phyloP scores from a whole-genome alignment of 2,797 vertebrate genomes.

The Girardinus metallicus region DNA sequence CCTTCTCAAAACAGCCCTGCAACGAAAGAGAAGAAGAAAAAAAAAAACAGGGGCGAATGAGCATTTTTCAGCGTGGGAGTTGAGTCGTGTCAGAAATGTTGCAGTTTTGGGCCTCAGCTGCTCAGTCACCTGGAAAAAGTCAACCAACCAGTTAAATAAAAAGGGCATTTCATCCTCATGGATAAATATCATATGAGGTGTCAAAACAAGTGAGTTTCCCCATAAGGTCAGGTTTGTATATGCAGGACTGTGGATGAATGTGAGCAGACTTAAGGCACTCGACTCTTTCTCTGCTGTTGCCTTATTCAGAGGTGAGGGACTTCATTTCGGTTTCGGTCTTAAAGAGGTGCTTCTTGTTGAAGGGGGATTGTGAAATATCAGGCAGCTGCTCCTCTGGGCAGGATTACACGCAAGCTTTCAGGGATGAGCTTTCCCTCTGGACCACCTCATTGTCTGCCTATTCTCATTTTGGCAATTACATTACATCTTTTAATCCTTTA shows the following conservation, averaged over 20 bases:
- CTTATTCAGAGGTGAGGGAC: conserved; percentile 40
- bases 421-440: conserved; percentile 41
- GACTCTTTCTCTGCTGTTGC: conserved; percentile 16
- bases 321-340: conserved; percentile 30
- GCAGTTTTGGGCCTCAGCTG: conserved; percentile 1
- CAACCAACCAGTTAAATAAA: not conserved
- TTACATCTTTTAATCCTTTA: conserved; percentile 69
- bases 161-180: conserved; percentile 1
- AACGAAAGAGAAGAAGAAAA: conserved; percentile 17
- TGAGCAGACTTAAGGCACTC: conserved; percentile 6
- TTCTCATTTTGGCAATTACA: conserved; percentile 68
- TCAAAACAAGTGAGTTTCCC: conserved; percentile 40
- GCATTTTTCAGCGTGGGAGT: not conserved
- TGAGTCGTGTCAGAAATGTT: conserved; percentile 3
- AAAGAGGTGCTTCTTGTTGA: conserved; percentile 21
- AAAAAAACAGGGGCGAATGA: conserved; percentile 11
- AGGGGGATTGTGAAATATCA: conserved; percentile 33
- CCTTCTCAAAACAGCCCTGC: conserved; percentile 95
- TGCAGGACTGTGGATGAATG: conserved; percentile 25
- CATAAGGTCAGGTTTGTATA: conserved; percentile 32
- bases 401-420: conserved; percentile 62
- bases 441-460: conserved; percentile 57
- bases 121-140: conserved; percentile 15
- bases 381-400: conserved; percentile 55
- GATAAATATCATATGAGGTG: conserved; percentile 29